A percentile compares a stretch with the other conserved stretches of the same genome.
phyloP scores from a whole-genome alignment of 2,113 vertebrate genomes.

The Nyctereutes procyonoides region DNA sequence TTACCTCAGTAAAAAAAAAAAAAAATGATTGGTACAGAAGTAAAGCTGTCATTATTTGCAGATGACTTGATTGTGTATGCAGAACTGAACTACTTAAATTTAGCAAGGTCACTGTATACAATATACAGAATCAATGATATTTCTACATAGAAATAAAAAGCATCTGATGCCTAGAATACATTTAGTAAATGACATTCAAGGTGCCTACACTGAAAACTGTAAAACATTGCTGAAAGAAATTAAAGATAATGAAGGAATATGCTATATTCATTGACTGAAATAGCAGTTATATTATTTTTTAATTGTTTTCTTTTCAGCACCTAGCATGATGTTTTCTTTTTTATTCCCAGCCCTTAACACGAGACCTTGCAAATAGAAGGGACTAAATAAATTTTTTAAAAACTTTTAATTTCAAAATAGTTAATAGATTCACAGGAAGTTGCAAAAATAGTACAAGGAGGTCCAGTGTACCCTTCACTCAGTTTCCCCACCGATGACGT shows the following conservation, averaged over 20 bases:
- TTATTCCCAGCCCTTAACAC: neutral
- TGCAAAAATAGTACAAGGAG: neutral
- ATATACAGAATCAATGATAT: neutral
- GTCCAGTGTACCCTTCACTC: neutral
- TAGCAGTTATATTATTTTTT: neutral
- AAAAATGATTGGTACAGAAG: neutral
- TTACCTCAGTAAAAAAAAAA: neutral
- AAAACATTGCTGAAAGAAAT: neutral
- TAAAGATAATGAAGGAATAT: neutral
- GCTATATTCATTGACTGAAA: neutral
- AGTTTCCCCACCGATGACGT: neutral
- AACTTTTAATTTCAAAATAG: neutral
- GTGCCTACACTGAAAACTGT: neutral
- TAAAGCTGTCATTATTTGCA: constrained; percentile 24
- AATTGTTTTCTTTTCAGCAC: neutral
- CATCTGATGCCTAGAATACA: neutral
- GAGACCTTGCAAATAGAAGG: neutral
- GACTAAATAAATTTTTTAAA: neutral
- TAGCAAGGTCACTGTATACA: neutral
- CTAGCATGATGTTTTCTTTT: neutral
- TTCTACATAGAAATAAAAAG: constrained; percentile 4
- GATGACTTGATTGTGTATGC: neutral
- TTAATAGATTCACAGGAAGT: neutral
- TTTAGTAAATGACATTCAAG: neutral
- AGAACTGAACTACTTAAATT: constrained; percentile 29